These are phyloP conservation scores for Astreopora myriophthalma DNA, from an alignment of 64 coral and sea anemone species.

Conservation along the genomic window DNA sequence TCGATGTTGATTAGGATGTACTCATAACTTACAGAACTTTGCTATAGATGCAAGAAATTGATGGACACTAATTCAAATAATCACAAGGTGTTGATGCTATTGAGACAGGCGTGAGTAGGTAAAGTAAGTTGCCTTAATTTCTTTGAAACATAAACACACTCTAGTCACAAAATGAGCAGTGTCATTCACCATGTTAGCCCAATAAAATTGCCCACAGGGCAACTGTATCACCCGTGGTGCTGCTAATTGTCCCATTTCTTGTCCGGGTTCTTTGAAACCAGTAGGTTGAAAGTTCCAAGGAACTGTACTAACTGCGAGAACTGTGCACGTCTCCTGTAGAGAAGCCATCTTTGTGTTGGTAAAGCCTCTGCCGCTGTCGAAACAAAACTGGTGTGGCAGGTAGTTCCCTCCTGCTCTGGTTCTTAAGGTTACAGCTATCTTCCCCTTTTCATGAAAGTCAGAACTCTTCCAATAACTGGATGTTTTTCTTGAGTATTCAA, in stretches of 20 bases:
- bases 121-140: not conserved
- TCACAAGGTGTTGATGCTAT: not conserved
- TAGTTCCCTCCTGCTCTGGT: not conserved
- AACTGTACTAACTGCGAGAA: constrained; percentile 1
- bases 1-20: not conserved
- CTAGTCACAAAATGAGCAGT: not conserved
- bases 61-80: constrained; percentile 41
- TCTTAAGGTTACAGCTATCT: not conserved
- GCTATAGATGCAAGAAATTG: constrained; percentile 29
- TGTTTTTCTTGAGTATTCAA: not conserved
- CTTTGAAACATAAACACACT: not conserved
- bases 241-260: constrained; percentile 48
- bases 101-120: not conserved
- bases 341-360: not conserved
- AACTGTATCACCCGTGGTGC: not conserved
- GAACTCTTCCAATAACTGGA: not conserved
- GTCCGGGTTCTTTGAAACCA: constrained; percentile 29
- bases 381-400: not conserved
- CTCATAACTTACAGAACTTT: constrained; percentile 4
- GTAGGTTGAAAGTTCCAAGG: not conserved
- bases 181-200: not conserved
- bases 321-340: not conserved
- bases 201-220: not conserved
- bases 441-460: not conserved
- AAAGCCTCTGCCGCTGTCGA: not conserved